Conservation (phyloP, 2,888 invertebrate species). For the Bellardia bayeri region DNA sequence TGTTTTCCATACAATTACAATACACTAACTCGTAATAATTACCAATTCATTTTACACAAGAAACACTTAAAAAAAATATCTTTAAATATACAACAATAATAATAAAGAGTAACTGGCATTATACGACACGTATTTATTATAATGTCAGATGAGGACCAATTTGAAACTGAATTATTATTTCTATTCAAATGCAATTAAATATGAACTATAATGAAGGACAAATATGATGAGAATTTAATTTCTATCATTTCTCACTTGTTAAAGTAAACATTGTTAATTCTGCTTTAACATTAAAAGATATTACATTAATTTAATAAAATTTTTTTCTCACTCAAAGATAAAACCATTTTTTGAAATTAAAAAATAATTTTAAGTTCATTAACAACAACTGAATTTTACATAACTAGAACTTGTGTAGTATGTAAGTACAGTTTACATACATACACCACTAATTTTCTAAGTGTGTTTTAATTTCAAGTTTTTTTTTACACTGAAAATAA, state of each 20-base stretch:
- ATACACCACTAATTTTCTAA: too few relatives aligned
- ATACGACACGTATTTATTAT: background rate
- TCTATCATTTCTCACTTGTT: background rate
- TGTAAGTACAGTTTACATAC: too few relatives aligned
- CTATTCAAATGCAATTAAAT: conserved; percentile 19
- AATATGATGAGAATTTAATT: conserved; percentile 33
- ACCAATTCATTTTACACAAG: background rate
- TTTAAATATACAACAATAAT: background rate
- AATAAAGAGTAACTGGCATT: background rate
- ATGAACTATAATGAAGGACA: conserved; percentile 36
- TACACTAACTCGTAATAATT: background rate
- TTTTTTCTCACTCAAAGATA: background rate
- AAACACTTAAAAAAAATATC: background rate
- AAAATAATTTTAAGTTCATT: conserved; percentile 1
- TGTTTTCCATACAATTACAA: background rate
- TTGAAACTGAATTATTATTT: conserved; percentile 4
- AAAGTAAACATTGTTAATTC: background rate
- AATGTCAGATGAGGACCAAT: background rate
- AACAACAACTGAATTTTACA: background rate
- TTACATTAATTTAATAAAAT: background rate
- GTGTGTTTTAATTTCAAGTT: too few relatives aligned
- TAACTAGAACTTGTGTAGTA: too few relatives aligned
- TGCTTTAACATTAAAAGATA: background rate
- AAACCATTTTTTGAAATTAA: background rate
- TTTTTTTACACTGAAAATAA: too few relatives aligned